Evolutionary conservation across 2,797 vertebrate genomes (phyloP), one percentile per base, ranked within the genome.

Genomic region (Coccyzus lansbergi): DNA sequence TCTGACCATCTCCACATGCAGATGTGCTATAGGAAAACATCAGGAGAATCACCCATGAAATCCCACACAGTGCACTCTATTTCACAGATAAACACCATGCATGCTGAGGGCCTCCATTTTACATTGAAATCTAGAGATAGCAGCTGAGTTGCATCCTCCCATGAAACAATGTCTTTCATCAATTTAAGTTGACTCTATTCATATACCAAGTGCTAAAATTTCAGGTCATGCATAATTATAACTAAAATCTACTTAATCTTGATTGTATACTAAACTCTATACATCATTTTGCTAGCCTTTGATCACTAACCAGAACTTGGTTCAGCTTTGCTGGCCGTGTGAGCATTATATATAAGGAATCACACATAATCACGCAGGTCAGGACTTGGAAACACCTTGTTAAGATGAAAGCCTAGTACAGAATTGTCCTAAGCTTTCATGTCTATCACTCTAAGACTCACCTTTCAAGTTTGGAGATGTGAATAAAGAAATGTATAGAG

Each of bases 71-170:
- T 33, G 36, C 31, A 52, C 16, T 76, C 0, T 31, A 44, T 52
- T 85, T 76, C 55, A 46, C 34, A 64, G 6, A 21, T 24, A 83
- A 75, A 64, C 34, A 52, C 2, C 6, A 5, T 14, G 17, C 10
- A 49, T 7, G 7, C 0, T 1, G 18, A 74, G 12, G 0, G 0
- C 9, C 22, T 93, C 31, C 5, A 0, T 49, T 48, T 40, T 22
- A 52, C 20, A 22, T 18, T 33, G 22, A 36, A 82, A 86, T 12
- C 48, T 51, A 79, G 7, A 18, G 15, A 44, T 16, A 78, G 49
- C 55, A 67, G 19, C 10, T 65, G 25, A 28, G 18, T 17, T 51
- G 16, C 4, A 34, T n/a, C 9, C 22, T 46, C 16, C 19, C 29
- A 10, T 33, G 18, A 13, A 55, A 36, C 40, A 44, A 36, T 44